Base-by-base conservation (phyloP, 2,113 vertebrate species). In the Sinocyclocheilus grahami region DNA sequence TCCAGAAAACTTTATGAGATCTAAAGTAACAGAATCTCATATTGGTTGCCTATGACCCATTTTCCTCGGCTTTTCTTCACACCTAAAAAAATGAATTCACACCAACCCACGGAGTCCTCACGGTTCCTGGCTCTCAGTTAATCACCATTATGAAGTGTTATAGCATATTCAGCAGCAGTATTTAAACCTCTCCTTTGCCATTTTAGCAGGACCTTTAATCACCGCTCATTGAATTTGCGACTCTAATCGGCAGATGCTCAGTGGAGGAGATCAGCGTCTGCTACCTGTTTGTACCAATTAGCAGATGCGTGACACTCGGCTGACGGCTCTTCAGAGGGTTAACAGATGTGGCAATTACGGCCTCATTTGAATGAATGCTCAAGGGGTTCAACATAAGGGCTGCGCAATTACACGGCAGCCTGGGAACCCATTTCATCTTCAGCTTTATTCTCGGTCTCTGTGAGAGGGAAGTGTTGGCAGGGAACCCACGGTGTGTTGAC, bases 281-380 rank as follows among this genome's bases (percentile, higher is more conserved):
- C 88, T 94, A 93, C 93, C 92, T 94, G 93, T 93, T 95, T 93
- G 94, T 94, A 92, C 93, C 82, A 94, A 95, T 94, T 92, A 96
- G 90, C 92, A 92, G 91, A 88, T 90, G 91, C 89, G 89, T 92
- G 94, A 93, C 92, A 90, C 92, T 87, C 90, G 88, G 78, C 89
- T 91, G 92, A 91, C 92, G 89, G 92, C 90, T 94, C 90, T 92
- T 95, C 94, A 93, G 90, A 90, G 93, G 93, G 95, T 96, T 97
- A 96, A 97, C 91, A 96, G 95, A 96, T 95, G 95, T 92, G 93
- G 94, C 96, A 97, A 97, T 96, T 94, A 96, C 93, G 92, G 93
- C 94, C 94, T 96, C 93, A 95, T 96, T 96, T 96, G 94, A 96
- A 96, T 92, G 92, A 92, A 93, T 94, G 93, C 92, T 95, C 95